Evolutionary conservation across 2,888 invertebrate genomes (phyloP).

Genomic region (Plusia festucae): DNA sequence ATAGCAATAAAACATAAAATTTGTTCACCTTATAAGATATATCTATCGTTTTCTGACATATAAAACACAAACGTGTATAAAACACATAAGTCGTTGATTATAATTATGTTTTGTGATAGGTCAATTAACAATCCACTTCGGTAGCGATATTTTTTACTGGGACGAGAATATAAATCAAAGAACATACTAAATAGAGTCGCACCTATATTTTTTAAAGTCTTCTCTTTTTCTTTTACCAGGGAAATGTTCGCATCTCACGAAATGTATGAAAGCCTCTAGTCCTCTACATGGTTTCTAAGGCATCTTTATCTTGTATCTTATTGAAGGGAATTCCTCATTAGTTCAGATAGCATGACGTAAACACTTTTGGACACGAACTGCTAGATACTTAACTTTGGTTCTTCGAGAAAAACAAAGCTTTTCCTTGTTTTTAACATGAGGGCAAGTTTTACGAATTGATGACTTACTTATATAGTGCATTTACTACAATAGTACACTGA

Average conservation of each 20-base stretch:
- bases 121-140: no score
- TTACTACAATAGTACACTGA: neutral
- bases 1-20: no score
- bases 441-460: neutral
- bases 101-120: no score
- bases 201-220: no score
- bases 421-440: neutral
- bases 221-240: neutral
- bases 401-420: neutral
- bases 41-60: no score
- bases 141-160: no score
- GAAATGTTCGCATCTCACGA: neutral
- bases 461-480: neutral
- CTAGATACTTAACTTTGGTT: neutral
- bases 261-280: neutral
- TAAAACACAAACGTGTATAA: no score
- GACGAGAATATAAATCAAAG: no score
- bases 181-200: no score
- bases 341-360: neutral
- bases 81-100: no score
- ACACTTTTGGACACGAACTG: neutral
- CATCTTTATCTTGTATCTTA: neutral
- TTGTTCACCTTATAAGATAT: no score
- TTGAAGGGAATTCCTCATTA: neutral
- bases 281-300: neutral